Base-by-base conservation (phyloP, 1,140 invertebrate genomes). In the Ostrea edulis region DNA sequence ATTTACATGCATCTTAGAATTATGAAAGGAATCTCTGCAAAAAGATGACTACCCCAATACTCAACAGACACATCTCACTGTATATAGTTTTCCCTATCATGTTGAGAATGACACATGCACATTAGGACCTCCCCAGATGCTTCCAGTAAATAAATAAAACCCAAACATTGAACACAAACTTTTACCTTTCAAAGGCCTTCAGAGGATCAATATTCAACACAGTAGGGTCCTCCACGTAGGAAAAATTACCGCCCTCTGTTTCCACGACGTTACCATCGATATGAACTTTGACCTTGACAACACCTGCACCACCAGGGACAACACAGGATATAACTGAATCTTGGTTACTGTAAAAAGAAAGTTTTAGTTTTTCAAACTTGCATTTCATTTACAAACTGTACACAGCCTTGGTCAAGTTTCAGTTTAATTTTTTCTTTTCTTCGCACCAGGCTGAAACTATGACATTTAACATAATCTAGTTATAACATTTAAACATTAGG, bases 171-270 rank as follows among this genome's bases (percentile, higher is more conserved):
- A 44, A 44, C 35, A 44, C 35, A 29, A 51, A 20, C 71, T 8
- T 14, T 83, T 52, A 83, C 82, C 82, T 83, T 54, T 53, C 12
- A 52, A 83, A 29, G n/a, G 82, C 12, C 4, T 12, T 8, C 0
- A 29, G 44, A n/a, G 22, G 82, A 35, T 20, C 12, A 22, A 83
- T 54, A 53, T 53, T 9, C 4, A 14, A 52, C 11, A 52, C 20
- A 52, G 20, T 83, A n/a, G 93, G 92, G 84, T 93, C 91, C 0
- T 88, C 86, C 82, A 89, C 88, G 68, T 91, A 93, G 9, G 82
- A n/a, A 68, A 93, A 93, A 29, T 52, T 85, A 51, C 35, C 81
- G n/a, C 52, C 81, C 8, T 53, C 62, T 7, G 3, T 83, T 7
- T 65, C 68, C 20, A 89, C 82, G 4, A 58, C n/a, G 44, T 87